Evolutionary conservation across 2,888 invertebrate genomes (phyloP).

Genomic region (Drosophila pullipes): DNA sequence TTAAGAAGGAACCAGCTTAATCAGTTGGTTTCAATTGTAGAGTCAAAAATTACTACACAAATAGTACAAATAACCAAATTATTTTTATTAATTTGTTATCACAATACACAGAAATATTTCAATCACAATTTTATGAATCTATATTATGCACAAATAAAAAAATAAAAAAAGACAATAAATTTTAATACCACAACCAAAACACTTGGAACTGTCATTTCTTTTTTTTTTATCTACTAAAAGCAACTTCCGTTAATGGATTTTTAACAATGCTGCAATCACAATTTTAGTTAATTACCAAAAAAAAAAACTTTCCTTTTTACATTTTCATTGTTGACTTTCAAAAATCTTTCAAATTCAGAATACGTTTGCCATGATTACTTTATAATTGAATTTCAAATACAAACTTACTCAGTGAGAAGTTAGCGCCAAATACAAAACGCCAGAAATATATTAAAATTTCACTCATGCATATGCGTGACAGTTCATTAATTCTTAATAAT

Average conservation of each 20-base stretch:
- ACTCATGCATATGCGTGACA: conserved; percentile 32
- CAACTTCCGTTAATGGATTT: conserved; percentile 12
- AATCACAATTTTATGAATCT: neutral
- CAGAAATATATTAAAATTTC: conserved; percentile 25
- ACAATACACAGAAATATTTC: neutral
- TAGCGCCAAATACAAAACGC: conserved; percentile 11
- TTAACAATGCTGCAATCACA: conserved; percentile 7
- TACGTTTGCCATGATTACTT: neutral
- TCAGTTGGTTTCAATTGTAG: neutral
- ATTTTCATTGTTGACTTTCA: conserved; percentile 18
- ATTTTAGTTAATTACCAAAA: conserved; percentile 12
- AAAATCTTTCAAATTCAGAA: neutral
- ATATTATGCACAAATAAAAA: neutral
- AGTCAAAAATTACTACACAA: neutral
- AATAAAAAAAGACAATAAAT: neutral
- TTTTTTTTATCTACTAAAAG: neutral
- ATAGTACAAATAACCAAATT: neutral
- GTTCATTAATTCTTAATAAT: conserved; percentile 27
- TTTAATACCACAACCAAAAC: neutral
- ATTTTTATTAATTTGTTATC: neutral
- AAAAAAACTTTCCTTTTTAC: conserved; percentile 4
- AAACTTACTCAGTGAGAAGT: conserved; percentile 40
- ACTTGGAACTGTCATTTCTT: neutral
- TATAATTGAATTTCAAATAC: conserved; percentile 19
- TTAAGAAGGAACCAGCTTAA: neutral